phyloP scores from a whole-genome alignment of 2,113 vertebrate species.

The Chamaea fasciata region DNA sequence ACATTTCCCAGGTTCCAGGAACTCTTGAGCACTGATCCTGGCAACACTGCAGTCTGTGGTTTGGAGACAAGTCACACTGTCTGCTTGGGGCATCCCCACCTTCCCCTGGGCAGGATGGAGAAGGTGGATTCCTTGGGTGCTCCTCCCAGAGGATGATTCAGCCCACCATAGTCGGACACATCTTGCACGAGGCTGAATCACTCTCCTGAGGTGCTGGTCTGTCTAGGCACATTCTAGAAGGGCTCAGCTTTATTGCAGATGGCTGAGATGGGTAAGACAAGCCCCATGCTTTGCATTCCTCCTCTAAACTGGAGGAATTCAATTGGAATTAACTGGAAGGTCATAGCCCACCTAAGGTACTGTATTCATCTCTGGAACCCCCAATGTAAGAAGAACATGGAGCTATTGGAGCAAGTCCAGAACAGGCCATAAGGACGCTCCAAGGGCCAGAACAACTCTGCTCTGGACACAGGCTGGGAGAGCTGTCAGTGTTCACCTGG shows the following conservation, averaged over 20 bases:
- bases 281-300: not conserved
- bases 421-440: not conserved
- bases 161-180: accelerated
- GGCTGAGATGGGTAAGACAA: not conserved
- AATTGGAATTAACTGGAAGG: not conserved
- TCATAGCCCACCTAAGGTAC: not conserved
- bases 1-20: not conserved
- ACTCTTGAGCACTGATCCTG: not conserved
- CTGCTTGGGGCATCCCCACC: not conserved
- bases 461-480: not conserved
- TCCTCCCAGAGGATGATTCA: not conserved
- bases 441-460: not conserved
- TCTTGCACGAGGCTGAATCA: not conserved
- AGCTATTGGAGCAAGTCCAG: not conserved
- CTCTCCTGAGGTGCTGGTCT: not conserved
- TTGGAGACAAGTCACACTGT: not conserved
- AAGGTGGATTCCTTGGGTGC: not conserved
- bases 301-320: not conserved
- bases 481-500: not conserved
- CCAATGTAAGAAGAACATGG: not conserved
- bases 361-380: not conserved
- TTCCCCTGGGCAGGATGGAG: not conserved
- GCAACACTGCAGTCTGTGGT: not conserved
- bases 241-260: not conserved
- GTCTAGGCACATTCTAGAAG: not conserved